Conservation (phyloP, 2,888 invertebrate genomes). For the Elmis aenea region DNA sequence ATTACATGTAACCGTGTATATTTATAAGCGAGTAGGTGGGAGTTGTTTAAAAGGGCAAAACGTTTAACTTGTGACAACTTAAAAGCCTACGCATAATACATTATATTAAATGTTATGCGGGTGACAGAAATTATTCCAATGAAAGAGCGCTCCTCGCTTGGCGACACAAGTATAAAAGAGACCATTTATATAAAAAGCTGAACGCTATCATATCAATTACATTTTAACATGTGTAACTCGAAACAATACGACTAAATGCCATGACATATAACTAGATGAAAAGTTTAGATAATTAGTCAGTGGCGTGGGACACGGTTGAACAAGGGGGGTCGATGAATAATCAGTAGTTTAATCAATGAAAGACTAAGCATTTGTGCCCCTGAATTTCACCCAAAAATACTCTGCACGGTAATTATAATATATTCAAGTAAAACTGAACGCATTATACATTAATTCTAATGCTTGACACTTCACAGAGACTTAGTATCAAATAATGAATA, state of each 20-base stretch:
- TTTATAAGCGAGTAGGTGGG: constrained; percentile 5
- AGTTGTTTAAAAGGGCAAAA: constrained; percentile 5
- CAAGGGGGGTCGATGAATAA: no score
- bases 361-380: no score
- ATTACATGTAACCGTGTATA: no score
- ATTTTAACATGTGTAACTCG: constrained; percentile 15
- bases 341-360: no score
- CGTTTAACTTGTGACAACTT: constrained; percentile 9
- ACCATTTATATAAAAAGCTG: constrained; percentile 16
- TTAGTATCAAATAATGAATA: no score
- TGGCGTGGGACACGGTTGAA: constrained; percentile 15
- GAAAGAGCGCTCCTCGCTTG: constrained; percentile 17
- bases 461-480: no score
- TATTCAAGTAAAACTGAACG: no score
- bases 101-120: constrained; percentile 13
- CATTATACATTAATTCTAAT: no score
- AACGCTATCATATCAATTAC: constrained; percentile 19
- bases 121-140: constrained; percentile 21
- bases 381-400: no score
- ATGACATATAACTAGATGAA: constrained; percentile 15
- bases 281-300: constrained; percentile 16
- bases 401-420: no score
- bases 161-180: constrained; percentile 16
- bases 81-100: constrained; percentile 16
- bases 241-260: constrained; percentile 17